Evolutionary conservation across 2,888 invertebrate species (phyloP), one percentile per base, ranked within the genome.

Genomic region (Plebejus argus): DNA sequence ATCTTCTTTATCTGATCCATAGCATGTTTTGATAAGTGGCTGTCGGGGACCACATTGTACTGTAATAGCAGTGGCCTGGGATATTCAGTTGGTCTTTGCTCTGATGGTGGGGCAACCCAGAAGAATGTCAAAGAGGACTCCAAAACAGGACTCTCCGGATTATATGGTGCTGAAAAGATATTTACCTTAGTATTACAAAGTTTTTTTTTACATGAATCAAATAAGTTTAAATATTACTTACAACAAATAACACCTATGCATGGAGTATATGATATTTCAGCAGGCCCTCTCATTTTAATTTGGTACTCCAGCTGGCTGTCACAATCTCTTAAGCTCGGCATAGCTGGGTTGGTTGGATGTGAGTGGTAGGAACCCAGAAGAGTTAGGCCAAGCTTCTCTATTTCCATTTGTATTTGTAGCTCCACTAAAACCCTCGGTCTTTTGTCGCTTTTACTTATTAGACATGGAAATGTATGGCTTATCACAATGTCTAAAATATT

Each of bases 341-440:
- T 97, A 1, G 98, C 97, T 78, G 97, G 97, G 82, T 97, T 96
- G 77, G 96, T 96, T 0, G 98, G 98, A 92, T 99, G 99, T 12
- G 98, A 98, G 90, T 99, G 99, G 91, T 99, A 99, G 99, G 99
- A 99, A 8, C 99, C 99, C 4, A 99, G 97, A 10, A 99, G 91
- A 5, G 96, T 96, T 61, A 98, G 94, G 77, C 97, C 97, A 84
- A 97, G 95, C 85, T 96, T 96, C 85, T 98, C 97, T 90, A 99
- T 97, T 78, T 96, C 95, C 87, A 96, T 96, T 79, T 97, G 97
- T 83, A 99, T 98, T 91, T 97, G 97, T 7, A 96, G 90, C 88
- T 98, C 98, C 0, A 97, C 96, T 79, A 97, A 95, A 5, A 96
- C 95, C 56, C 97, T 96, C 79, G 96, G 96, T 79, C 96, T 96